Conservation (phyloP, 2,797 vertebrate species). For the Tragelaphus eurycerus region DNA sequence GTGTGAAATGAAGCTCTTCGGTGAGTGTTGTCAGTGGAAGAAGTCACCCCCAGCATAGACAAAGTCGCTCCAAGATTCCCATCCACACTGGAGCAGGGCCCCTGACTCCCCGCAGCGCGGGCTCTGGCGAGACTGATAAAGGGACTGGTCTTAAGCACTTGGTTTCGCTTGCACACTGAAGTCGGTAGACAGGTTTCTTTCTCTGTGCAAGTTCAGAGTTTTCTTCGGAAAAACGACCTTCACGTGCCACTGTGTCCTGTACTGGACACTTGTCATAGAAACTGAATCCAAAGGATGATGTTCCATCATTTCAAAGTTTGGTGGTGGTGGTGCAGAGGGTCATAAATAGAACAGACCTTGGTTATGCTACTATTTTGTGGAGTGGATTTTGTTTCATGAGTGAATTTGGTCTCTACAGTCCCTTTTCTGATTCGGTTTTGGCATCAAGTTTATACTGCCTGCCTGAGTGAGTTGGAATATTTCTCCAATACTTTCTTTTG, state of each 20-base stretch:
- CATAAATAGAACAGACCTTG: neutral
- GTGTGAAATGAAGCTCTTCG: neutral
- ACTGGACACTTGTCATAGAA: neutral
- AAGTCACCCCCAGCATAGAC: neutral
- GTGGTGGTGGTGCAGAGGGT: neutral
- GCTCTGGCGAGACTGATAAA: neutral
- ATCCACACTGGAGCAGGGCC: neutral
- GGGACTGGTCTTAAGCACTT: neutral
- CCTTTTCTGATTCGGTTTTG: neutral
- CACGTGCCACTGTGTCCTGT: neutral
- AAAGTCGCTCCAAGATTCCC: neutral
- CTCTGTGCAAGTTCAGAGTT: neutral
- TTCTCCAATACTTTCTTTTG: neutral
- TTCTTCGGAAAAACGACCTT: neutral
- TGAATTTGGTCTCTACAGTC: neutral
- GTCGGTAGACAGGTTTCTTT: neutral
- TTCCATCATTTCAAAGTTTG: neutral
- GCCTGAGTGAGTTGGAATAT: neutral
- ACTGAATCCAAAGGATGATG: neutral
- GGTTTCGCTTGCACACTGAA: neutral
- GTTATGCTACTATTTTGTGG: neutral
- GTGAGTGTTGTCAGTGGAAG: neutral
- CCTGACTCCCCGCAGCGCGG: fast-evolving
- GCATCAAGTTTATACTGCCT: neutral
- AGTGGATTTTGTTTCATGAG: neutral